Evolutionary conservation across 2,888 invertebrate species (phyloP), one percentile per base, ranked within the genome.

Genomic region (Anthophora plumipes): DNA sequence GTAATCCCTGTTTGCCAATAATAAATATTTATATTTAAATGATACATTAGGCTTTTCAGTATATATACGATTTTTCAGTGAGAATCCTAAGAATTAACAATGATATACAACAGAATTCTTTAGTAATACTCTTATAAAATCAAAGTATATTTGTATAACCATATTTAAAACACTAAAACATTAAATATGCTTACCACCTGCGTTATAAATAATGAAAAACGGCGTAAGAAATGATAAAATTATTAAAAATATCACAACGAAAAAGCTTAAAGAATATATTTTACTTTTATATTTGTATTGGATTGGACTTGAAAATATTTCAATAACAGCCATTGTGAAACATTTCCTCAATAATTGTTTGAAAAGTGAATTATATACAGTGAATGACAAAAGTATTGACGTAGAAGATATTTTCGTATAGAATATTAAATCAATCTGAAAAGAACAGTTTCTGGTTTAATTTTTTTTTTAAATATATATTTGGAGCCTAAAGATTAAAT

Each of bases 1-100:
- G 66, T 86, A 78, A 43, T 88, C 88, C 70, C 88, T 89, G 67
- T 92, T 92, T 25, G 88, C 91, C 39, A 92, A 67, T 48, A 93
- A 73, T 41, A 93, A 75, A 80, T 93, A 93, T 84, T 91, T 92
- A 60, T 93, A 91, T 50, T 88, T 89, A 48, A 93, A 93, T 71
- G 85, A 88, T 20, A 91, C 85, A 73, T 89, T 78, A 25, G 93
- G 91, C 39, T 80, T 89, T 83, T 93, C 93, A 70, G 90, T 82
- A 55, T 90, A 90, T 48, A 90, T 84, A 63, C 91, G 88, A 88
- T 90, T 91, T 78, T 80, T 88, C 22, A 92, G 69, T 90, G 91
- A 92, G 74, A 91, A 91, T 61, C 92, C 93, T 92, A 41, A 52
- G 72, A 83, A 60, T 69, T n/a, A 61, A 25, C 12, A 63, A 22